phyloP scores from a whole-genome alignment of 2,113 vertebrate genomes.

The Solea solea region DNA sequence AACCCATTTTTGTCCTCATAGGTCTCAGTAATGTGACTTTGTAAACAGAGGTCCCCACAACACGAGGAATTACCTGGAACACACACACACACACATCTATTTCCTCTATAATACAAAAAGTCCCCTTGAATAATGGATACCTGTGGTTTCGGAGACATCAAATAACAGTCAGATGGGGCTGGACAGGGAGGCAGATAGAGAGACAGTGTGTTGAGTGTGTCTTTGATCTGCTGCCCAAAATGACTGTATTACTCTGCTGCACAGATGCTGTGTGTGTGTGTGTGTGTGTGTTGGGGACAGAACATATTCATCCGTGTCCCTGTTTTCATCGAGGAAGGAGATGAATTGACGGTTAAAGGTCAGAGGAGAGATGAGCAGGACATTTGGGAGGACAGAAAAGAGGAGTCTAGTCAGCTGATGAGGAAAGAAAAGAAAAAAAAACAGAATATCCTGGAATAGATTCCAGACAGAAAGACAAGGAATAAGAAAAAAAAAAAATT shows the following conservation, averaged over 20 bases:
- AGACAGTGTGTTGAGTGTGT: slow-evolving; percentile 11
- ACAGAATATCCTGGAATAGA: background rate
- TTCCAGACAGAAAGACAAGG: background rate
- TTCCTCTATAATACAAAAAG: slow-evolving; percentile 1
- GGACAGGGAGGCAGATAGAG: slow-evolving; percentile 23
- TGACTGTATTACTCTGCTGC: slow-evolving; percentile 38
- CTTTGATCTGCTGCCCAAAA: slow-evolving; percentile 60
- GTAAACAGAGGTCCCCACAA: background rate
- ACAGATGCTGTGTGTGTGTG: background rate
- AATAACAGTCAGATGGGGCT: slow-evolving; percentile 44
- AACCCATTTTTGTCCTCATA: background rate
- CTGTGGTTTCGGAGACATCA: slow-evolving; percentile 46
- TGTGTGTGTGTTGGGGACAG: slow-evolving; percentile 35
- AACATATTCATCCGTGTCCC: slow-evolving; percentile 49
- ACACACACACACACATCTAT: background rate
- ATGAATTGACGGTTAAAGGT: slow-evolving; percentile 47
- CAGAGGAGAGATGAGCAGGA: slow-evolving; percentile 30
- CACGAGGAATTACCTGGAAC: background rate
- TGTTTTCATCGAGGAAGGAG: slow-evolving; percentile 20
- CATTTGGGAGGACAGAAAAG: slow-evolving; percentile 1
- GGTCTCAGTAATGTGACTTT: background rate
- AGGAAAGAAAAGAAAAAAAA: background rate
- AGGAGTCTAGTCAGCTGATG: slow-evolving; percentile 10
- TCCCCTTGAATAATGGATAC: slow-evolving; percentile 56
- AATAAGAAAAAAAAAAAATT: background rate